These are phyloP conservation scores for Camponotus vicinus DNA, from an alignment of 1,140 invertebrate species.

Conservation along the genomic window DNA sequence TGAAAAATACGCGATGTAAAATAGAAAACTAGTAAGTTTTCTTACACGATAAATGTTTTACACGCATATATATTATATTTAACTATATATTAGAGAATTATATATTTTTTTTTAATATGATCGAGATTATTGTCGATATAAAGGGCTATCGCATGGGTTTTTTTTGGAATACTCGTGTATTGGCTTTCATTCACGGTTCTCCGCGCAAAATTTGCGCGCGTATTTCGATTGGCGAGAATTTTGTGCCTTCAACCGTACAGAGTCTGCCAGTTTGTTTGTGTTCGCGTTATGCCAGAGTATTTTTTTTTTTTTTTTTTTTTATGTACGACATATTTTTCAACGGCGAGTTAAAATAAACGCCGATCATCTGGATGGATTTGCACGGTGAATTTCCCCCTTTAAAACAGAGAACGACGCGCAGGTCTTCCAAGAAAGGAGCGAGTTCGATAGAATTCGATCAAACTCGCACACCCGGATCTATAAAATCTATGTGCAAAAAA, in stretches of 20 bases:
- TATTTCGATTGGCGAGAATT: constrained; percentile 27
- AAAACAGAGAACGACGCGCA: constrained; percentile 6
- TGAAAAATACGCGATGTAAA: constrained; percentile 20
- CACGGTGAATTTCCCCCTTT: neutral
- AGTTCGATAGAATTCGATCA: constrained; percentile 28
- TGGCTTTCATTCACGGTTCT: constrained; percentile 31
- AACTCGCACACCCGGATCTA: neutral
- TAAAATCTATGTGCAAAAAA: neutral
- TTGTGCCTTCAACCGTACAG: constrained; percentile 40
- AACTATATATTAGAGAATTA: constrained; percentile 67
- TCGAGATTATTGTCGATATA: constrained; percentile 63
- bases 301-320: neutral
- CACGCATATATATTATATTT: constrained; percentile 66
- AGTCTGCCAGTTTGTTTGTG: constrained; percentile 10
- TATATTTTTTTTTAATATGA: constrained; percentile 58
- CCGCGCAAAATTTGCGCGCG: constrained; percentile 11
- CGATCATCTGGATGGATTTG: constrained; percentile 5
- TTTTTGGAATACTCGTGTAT: constrained; percentile 46
- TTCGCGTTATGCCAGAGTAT: constrained; percentile 21
- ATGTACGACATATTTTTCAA: neutral
- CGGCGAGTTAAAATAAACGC: neutral
- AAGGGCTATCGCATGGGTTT: neutral
- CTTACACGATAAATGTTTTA: constrained; percentile 58
- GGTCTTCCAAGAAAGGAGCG: constrained; percentile 33
- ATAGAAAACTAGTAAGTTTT: constrained; percentile 64